Percentiles rank a stretch among this genome's conserved stretches.
phyloP scores from a whole-genome alignment of 2,888 invertebrate genomes.

The Eudemis profundana region DNA sequence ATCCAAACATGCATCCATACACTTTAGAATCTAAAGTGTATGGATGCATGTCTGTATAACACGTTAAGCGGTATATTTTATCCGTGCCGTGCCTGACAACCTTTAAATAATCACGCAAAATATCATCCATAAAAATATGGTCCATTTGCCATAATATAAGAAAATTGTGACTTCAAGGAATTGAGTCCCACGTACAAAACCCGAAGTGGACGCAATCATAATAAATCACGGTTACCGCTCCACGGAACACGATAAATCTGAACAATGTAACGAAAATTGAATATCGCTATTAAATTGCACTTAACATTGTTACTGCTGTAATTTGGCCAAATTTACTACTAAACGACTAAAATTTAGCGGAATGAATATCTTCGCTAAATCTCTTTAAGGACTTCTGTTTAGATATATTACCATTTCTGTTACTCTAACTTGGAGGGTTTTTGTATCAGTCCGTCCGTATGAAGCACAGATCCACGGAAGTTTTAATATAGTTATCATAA shows the following conservation, averaged over 20 bases:
- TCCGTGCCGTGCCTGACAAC: too few relatives aligned
- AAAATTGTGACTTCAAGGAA: conserved; percentile 6
- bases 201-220: conserved; percentile 22
- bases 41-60: too few relatives aligned
- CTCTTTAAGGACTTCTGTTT: too few relatives aligned
- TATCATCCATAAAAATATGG: background rate
- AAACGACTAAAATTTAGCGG: background rate
- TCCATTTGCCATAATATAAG: background rate
- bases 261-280: conserved; percentile 13
- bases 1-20: too few relatives aligned
- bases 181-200: background rate
- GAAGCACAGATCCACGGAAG: too few relatives aligned
- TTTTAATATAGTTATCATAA: too few relatives aligned
- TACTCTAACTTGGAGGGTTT: too few relatives aligned
- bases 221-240: conserved; percentile 21
- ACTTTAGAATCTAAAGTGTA: too few relatives aligned
- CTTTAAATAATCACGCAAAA: background rate
- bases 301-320: conserved; percentile 20
- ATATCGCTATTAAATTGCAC: conserved; percentile 20
- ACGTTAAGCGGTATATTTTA: too few relatives aligned
- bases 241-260: conserved; percentile 10
- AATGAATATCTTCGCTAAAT: too few relatives aligned
- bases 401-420: too few relatives aligned
- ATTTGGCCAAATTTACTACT: conserved; percentile 31
- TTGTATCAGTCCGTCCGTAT: too few relatives aligned